Percentiles rank a stretch among this genome's conserved stretches.
Evolutionary conservation across 1,140 invertebrate species (phyloP).

Genomic region (Drosophila sturtevanti): DNA sequence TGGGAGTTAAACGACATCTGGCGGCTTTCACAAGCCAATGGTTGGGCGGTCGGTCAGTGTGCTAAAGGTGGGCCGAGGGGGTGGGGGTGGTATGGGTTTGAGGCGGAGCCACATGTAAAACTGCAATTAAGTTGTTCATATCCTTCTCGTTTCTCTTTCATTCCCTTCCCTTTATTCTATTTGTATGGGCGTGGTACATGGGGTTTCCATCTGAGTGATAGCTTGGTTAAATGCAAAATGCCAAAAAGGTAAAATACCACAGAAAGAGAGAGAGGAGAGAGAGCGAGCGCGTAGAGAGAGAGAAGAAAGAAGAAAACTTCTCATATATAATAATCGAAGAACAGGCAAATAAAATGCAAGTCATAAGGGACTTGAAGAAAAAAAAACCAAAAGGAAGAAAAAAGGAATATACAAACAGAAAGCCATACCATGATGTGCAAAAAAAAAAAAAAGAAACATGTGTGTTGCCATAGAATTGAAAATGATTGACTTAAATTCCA

Average conservation of each 20-base stretch:
- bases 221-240: conserved; percentile 10
- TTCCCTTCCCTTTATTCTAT: background rate
- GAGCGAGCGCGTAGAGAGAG: too few relatives aligned
- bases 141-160: background rate
- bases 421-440: conserved; percentile 20
- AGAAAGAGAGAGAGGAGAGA: conserved; percentile 26
- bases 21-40: conserved; percentile 50
- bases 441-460: background rate
- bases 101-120: conserved; percentile 55
- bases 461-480: conserved; percentile 37
- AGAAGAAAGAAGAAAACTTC: conserved; percentile 25
- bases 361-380: conserved; percentile 42
- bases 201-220: conserved; percentile 14
- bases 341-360: conserved; percentile 62
- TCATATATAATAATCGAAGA: conserved; percentile 56
- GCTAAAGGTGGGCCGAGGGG: too few relatives aligned
- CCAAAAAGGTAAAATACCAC: conserved; percentile 20
- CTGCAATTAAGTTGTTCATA: conserved; percentile 76
- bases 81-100: background rate
- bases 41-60: too few relatives aligned
- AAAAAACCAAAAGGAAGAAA: background rate
- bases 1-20: conserved; percentile 53
- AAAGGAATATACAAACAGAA: background rate
- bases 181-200: background rate
- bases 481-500: conserved; percentile 39